phyloP scores from a whole-genome alignment of 2,797 vertebrate species.

The Neosilurus mollespiculum region DNA sequence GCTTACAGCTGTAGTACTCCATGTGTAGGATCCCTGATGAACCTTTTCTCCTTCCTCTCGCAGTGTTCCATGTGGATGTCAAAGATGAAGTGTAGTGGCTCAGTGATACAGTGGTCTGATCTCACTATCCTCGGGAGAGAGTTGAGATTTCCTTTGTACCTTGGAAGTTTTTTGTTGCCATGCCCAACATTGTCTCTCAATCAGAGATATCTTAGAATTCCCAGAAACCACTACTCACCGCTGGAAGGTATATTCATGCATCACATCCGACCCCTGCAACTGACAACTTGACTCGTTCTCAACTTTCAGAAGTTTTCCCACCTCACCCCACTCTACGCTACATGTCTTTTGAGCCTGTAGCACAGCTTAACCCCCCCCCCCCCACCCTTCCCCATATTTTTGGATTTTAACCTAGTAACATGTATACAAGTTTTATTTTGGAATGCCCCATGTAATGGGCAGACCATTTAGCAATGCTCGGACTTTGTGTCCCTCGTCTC shows the following conservation, averaged over 20 bases:
- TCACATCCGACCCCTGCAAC: not conserved
- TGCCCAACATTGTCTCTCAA: not conserved
- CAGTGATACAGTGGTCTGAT: conserved; percentile 14
- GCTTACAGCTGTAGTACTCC: conserved; percentile 3
- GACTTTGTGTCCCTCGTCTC: too few relatives aligned
- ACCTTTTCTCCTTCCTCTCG: not conserved
- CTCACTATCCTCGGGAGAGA: not conserved
- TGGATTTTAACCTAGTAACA: too few relatives aligned
- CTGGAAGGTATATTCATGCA: not conserved
- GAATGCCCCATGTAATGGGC: too few relatives aligned
- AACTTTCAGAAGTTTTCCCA: not conserved
- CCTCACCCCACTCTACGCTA: not conserved
- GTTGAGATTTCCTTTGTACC: not conserved
- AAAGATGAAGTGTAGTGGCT: not conserved
- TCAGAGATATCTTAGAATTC: not conserved
- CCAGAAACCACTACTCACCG: not conserved
- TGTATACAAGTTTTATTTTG: too few relatives aligned
- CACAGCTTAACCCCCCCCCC: too few relatives aligned
- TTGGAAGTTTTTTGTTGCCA: not conserved
- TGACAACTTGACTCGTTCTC: not conserved
- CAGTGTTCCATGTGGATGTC: not conserved
- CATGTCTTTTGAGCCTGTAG: not conserved
- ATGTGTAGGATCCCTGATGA: conserved; percentile 15
- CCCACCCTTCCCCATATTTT: too few relatives aligned
- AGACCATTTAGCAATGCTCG: too few relatives aligned